A percentile compares a stretch with the other conserved stretches of the same genome.
phyloP scores from a whole-genome alignment of 2,888 invertebrate genomes.

The Drosophila sordidula region DNA sequence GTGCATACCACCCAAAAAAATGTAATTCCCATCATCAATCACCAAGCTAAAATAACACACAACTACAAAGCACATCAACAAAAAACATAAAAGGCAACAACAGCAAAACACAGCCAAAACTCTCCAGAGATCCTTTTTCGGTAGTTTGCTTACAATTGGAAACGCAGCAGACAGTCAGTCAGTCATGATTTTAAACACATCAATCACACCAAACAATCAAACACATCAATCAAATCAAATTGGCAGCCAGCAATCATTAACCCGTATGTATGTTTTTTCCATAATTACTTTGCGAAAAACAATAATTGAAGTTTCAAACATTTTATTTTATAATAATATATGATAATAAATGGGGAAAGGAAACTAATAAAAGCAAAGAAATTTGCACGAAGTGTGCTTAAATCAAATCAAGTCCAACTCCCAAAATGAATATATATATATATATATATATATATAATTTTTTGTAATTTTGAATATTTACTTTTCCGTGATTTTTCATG shows the following conservation, averaged over 20 bases:
- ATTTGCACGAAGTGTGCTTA: not conserved
- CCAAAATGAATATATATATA: not conserved
- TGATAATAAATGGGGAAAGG: no score
- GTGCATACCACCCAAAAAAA: conserved; percentile 31
- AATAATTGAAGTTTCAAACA: no score
- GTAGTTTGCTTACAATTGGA: conserved; percentile 24
- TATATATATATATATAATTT: no score
- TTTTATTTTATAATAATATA: not conserved
- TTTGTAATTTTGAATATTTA: not conserved
- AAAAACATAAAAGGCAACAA: conserved; percentile 18
- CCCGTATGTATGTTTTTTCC: conserved; percentile 13
- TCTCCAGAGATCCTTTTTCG: conserved; percentile 15
- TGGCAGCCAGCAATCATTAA: conserved; percentile 10
- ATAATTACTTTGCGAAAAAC: not conserved
- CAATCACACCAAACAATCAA: conserved; percentile 1
- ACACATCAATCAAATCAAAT: conserved; percentile 9
- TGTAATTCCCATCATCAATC: conserved; percentile 34
- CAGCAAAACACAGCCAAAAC: conserved; percentile 12
- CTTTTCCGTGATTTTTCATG: not conserved
- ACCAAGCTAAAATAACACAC: conserved; percentile 26
- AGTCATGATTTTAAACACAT: conserved; percentile 12
- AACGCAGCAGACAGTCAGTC: conserved; percentile 9
- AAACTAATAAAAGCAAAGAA: not conserved
- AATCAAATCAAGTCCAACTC: not conserved
- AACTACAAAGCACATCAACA: conserved; percentile 25